Evolutionary conservation across 2,888 invertebrate genomes (phyloP).

Genomic region (Synergus laeviventris): DNA sequence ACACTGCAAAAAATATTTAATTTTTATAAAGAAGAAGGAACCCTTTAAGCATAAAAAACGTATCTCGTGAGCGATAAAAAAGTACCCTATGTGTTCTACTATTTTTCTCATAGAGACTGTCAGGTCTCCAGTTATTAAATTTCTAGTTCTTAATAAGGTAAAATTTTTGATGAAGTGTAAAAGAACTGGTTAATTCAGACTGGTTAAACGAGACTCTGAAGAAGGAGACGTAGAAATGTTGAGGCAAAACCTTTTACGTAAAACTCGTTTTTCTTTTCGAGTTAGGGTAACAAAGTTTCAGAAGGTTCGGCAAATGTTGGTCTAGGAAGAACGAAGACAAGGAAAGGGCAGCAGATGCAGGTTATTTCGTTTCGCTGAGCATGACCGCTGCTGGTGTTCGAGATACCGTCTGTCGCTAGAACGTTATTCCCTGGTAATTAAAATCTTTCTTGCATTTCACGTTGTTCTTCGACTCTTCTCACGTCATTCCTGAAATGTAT

Average conservation of each 20-base stretch:
- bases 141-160: not conserved
- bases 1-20: too few species aligned
- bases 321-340: constrained; percentile 31
- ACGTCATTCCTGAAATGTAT: not conserved
- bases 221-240: not conserved
- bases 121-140: too few species aligned
- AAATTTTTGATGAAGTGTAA: not conserved
- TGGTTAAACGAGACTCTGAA: not conserved
- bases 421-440: constrained; percentile 24
- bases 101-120: too few species aligned
- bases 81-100: too few species aligned
- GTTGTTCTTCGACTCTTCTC: not conserved
- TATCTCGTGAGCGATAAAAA: too few species aligned
- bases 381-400: constrained; percentile 27
- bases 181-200: not conserved
- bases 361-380: constrained; percentile 38
- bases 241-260: constrained; percentile 1
- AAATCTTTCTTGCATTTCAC: constrained; percentile 30
- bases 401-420: constrained; percentile 34
- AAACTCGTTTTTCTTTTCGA: constrained; percentile 16
- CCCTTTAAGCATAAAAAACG: too few species aligned
- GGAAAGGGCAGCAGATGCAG: constrained; percentile 31
- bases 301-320: constrained; percentile 19
- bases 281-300: constrained; percentile 24
- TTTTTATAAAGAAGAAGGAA: too few species aligned